These are phyloP conservation scores for Beroe forskalii DNA, from an alignment of 37 sponge, comb jelly and placozoan species.

Conservation along the genomic window DNA sequence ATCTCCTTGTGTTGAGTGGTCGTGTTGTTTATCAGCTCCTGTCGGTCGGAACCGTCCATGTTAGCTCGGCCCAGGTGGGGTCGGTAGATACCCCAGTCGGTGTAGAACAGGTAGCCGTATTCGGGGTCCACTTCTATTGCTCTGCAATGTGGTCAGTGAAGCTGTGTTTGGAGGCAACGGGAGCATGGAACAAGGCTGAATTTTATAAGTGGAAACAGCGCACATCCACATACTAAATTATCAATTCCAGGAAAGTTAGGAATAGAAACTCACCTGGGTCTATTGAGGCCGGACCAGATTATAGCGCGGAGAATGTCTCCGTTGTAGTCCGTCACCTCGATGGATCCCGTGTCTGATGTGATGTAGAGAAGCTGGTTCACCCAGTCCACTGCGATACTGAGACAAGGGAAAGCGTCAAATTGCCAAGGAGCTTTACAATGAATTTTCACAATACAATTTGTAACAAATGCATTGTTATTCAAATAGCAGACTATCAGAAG, in stretches of 20 bases:
- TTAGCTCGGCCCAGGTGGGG: slow-evolving; percentile 24
- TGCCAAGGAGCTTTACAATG: background rate
- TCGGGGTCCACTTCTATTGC: slow-evolving; percentile 37
- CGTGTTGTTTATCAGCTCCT: background rate
- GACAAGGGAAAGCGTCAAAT: background rate
- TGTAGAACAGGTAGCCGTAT: background rate
- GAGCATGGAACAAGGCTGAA: too few relatives aligned
- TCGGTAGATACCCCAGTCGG: background rate
- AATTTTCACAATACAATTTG: too few relatives aligned
- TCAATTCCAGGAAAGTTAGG: background rate
- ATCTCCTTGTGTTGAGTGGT: background rate
- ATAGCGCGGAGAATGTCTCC: background rate
- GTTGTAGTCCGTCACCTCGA: slow-evolving; percentile 21
- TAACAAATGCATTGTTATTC: too few relatives aligned
- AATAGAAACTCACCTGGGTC: background rate
- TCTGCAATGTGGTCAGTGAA: background rate
- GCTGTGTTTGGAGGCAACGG: too few relatives aligned
- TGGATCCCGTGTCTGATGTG: background rate
- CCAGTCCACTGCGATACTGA: slow-evolving; percentile 27
- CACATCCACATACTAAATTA: too few relatives aligned
- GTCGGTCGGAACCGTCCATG: slow-evolving; percentile 25
- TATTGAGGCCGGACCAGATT: background rate
- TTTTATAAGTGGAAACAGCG: too few relatives aligned
- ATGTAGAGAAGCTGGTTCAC: slow-evolving; percentile 10
- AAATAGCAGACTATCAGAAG: too few relatives aligned